phyloP scores from a whole-genome alignment of 2,888 invertebrate species.

The Balanococcus diminutus region DNA sequence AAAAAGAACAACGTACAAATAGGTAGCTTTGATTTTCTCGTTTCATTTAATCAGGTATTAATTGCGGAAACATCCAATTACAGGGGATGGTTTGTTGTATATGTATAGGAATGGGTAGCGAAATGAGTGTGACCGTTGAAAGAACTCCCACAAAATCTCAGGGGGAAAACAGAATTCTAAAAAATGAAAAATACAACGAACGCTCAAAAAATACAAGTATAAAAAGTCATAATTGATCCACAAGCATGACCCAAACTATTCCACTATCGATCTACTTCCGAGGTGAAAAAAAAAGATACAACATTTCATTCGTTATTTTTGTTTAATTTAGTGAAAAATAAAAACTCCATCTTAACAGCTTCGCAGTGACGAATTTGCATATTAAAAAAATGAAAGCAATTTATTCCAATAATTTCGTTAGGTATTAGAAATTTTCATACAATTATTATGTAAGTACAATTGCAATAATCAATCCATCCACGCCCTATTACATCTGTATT shows the following conservation, averaged over 20 bases:
- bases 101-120: no score
- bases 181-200: neutral
- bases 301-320: conserved; percentile 35
- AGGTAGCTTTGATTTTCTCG: no score
- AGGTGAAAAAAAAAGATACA: neutral
- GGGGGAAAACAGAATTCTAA: no score
- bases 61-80: no score
- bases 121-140: no score
- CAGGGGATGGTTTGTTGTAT: no score
- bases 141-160: no score
- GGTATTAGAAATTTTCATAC: conserved; percentile 12
- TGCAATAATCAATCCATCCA: neutral
- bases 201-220: neutral
- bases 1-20: no score
- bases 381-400: conserved; percentile 3
- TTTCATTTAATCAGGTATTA: no score
- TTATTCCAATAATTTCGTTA: neutral
- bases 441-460: neutral
- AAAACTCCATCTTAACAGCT: neutral
- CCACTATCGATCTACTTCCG: neutral
- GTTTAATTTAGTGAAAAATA: conserved; percentile 43
- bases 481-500: neutral
- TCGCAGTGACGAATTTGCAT: neutral
- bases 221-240: neutral
- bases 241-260: neutral